Evolutionary conservation across 1,140 invertebrate genomes (phyloP), one percentile per base, ranked within the genome.

Genomic region (Mycetomoellerius zeteki): DNA sequence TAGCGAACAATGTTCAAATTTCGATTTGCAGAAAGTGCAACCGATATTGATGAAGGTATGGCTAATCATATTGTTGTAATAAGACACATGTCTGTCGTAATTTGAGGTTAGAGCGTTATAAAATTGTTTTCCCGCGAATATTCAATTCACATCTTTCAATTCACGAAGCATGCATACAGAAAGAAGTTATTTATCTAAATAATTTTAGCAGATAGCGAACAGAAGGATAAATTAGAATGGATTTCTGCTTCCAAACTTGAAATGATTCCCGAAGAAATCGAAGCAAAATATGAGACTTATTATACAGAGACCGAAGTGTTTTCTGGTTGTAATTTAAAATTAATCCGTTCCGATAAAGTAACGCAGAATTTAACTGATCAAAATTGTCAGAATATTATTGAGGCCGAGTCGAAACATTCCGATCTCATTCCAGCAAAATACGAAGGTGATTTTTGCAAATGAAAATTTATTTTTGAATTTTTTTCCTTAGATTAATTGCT

Each of bases 361-460:
- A 71, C 95, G 3, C 69, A 90, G 19, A 91, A 94, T 90, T 93
- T 96, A 30, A 92, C 88, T 72, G 58, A 92, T 50, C 88, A 94
- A 75, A 91, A 95, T 67, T 92, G 82, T 80, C 80, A 90, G 73
- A 94, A 93, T 87, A 95, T 97, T 52, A 90, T 96, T 78, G 94
- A 96, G 89, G 97, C 97, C 8, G 97, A 97, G 89, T 94, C 96
- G 76, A 95, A 96, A 87, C 96, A 97, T 89, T 97, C 97, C n/a
- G 97, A 98, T 95, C 94, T 98, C 30, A 92, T 97, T 72, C 95
- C 96, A 78, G 97, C 96, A 7, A 96, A 97, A 92, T 98, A 98
- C 95, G 97, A 98, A 96, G 97, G 97, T 97, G 93, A 76, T 54
- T 54, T 88, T 82, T 72, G 14, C 27, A 27, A 56, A 73, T 58